Base-by-base conservation (phyloP, 2,797 vertebrate species). In the Oryzias dopingdopingensis region DNA sequence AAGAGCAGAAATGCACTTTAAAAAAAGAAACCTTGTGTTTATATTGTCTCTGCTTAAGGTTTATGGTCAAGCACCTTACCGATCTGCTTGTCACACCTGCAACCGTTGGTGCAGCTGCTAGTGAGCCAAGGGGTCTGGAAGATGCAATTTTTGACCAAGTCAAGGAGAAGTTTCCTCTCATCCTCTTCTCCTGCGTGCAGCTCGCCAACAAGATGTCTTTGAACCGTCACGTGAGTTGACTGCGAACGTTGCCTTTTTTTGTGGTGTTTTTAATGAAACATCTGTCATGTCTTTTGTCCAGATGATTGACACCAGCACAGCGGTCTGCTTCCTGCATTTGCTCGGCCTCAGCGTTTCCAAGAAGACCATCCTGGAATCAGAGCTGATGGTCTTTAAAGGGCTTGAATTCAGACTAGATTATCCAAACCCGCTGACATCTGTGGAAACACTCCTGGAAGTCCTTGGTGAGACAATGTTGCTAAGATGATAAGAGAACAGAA, bases 191-290 rank as follows among this genome's bases (percentile, higher is more conserved):
- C 0, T 96, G 94, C 15, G 43, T 98, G 37, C 96, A 96, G 77
- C 89, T 98, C n/a, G 95, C 95, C 0, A 98, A 95, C 91, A 98
- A 99, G 76, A 78, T 98, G 54, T 93, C 92, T 48, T 87, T 94
- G 52, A 92, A 93, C 66, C 88, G 87, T 42, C 88, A 82, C 0
- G 97, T 97, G 88, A 87, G 93, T 78, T 70, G 2, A 32, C 29
- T 8, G 6, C 1, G 6, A 32, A 2, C 6, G 7, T 32, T 32
- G 8, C 2, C 56, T 22, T 24, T n/a, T 1, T 41, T 18, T 15
- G 10, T 14, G 8, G 0, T 3, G 6, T 48, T 49, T 1, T 18
- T 6, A 54, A 49, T 5, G 6, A 24, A 20, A 12, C 18, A 47
- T 16, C 4, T 14, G 10, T 22, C 4, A 3, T 44, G 20, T 45